phyloP scores from a whole-genome alignment of 2,888 invertebrate genomes.

The Cataglyphis rosenhaueri region DNA sequence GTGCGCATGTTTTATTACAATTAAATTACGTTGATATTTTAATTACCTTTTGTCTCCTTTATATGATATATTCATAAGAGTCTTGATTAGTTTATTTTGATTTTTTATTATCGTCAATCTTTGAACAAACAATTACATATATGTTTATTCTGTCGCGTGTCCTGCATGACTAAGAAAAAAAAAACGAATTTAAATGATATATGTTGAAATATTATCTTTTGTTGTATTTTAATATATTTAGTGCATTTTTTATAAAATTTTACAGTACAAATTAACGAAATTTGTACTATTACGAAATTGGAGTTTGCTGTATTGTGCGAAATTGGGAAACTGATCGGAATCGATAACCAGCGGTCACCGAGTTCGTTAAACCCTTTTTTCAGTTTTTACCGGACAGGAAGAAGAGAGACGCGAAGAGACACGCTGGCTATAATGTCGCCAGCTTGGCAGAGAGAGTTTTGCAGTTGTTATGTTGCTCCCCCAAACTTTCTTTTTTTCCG shows the following conservation, averaged over 20 bases:
- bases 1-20: no score
- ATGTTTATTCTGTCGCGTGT: neutral
- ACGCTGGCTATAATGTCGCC: slow-evolving; percentile 57
- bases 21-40: no score
- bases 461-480: slow-evolving; percentile 49
- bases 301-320: slow-evolving; percentile 1
- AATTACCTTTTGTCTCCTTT: no score
- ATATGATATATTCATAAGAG: no score
- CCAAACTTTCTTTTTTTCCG: slow-evolving; percentile 14
- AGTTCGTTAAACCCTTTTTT: slow-evolving; percentile 77
- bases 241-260: neutral
- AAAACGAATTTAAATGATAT: neutral
- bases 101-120: neutral
- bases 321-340: slow-evolving; percentile 68
- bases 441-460: slow-evolving; percentile 48
- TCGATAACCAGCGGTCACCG: slow-evolving; percentile 79
- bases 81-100: no score
- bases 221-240: neutral
- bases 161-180: neutral
- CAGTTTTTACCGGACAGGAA: slow-evolving; percentile 59
- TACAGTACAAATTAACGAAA: neutral
- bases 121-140: neutral
- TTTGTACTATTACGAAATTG: neutral
- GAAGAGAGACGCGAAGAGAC: slow-evolving; percentile 60
- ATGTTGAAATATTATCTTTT: neutral